These are phyloP conservation scores for Helostoma temminkii DNA, from an alignment of 2,797 vertebrate genomes.

Conservation along the genomic window DNA sequence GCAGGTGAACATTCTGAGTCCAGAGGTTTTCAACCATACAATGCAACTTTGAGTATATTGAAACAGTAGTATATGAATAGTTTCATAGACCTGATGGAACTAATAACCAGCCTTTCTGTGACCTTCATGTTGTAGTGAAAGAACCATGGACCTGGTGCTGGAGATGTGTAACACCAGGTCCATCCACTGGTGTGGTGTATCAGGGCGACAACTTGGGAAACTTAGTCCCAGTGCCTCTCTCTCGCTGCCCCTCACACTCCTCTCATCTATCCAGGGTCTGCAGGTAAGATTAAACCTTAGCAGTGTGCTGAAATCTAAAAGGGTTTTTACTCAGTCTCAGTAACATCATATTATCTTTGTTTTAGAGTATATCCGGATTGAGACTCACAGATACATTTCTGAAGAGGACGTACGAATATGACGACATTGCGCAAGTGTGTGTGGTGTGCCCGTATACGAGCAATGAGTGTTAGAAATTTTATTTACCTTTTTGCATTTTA, in stretches of 20 bases:
- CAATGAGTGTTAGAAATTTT: slow-evolving; percentile 84
- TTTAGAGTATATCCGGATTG: slow-evolving; percentile 95
- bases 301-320: neutral
- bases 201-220: slow-evolving; percentile 95
- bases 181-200: slow-evolving; percentile 98
- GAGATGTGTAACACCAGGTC: slow-evolving; percentile 97
- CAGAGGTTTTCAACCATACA: too few species aligned
- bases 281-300: slow-evolving; percentile 85
- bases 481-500: slow-evolving; percentile 45
- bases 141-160: slow-evolving; percentile 97
- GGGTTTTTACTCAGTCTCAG: neutral
- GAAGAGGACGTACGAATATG: slow-evolving; percentile 98
- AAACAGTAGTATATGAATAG: neutral
- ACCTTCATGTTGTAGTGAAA: slow-evolving; percentile 86
- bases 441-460: slow-evolving; percentile 91
- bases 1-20: slow-evolving; percentile 88
- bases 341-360: neutral
- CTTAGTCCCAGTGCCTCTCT: slow-evolving; percentile 92
- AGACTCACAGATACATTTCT: slow-evolving; percentile 97
- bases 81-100: neutral
- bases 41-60: neutral
- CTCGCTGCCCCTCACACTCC: slow-evolving; percentile 90
- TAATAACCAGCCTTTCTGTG: neutral
- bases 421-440: slow-evolving; percentile 98
- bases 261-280: slow-evolving; percentile 95